A percentile compares a stretch with the other conserved stretches of the same genome.
These are phyloP conservation scores for Drosophila auraria DNA, from an alignment of 1,140 invertebrate species.

Conservation along the genomic window DNA sequence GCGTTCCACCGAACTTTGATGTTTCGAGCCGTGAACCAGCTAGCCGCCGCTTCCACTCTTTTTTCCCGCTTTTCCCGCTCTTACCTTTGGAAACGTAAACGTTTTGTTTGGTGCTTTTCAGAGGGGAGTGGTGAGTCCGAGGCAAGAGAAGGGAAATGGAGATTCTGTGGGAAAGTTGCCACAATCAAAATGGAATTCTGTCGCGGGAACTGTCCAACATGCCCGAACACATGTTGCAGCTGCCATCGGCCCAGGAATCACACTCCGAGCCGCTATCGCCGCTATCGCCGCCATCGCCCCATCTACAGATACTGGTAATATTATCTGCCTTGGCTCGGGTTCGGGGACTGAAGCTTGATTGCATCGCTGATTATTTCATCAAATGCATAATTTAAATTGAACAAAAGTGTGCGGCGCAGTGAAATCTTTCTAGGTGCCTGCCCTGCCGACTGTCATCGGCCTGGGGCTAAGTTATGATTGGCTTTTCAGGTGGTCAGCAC, in stretches of 20 bases:
- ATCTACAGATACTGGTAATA: conserved; percentile 57
- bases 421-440: conserved; percentile 55
- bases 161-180: conserved; percentile 81
- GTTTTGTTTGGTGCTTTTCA: conserved; percentile 61
- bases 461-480: conserved; percentile 62
- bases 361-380: conserved; percentile 80
- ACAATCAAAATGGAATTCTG: conserved; percentile 79
- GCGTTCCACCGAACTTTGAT: conserved; percentile 83
- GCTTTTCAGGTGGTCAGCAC: conserved; percentile 46
- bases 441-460: conserved; percentile 34
- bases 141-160: conserved; percentile 23
- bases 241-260: conserved; percentile 45
- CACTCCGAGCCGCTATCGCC: conserved; percentile 53
- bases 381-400: conserved; percentile 78
- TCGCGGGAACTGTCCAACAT: conserved; percentile 69
- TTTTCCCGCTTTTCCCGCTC: conserved; percentile 18
- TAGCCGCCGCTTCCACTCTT: conserved; percentile 26
- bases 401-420: conserved; percentile 63
- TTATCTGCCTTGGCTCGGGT: conserved; percentile 46
- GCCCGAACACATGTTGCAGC: conserved; percentile 71
- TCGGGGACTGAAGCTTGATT: conserved; percentile 65
- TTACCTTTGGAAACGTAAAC: conserved; percentile 53
- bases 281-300: conserved; percentile 33
- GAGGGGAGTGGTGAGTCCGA: background rate
- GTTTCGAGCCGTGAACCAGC: conserved; percentile 72